Conservation (phyloP, 2,113 vertebrate species). For the Leptocoma aspasia region DNA sequence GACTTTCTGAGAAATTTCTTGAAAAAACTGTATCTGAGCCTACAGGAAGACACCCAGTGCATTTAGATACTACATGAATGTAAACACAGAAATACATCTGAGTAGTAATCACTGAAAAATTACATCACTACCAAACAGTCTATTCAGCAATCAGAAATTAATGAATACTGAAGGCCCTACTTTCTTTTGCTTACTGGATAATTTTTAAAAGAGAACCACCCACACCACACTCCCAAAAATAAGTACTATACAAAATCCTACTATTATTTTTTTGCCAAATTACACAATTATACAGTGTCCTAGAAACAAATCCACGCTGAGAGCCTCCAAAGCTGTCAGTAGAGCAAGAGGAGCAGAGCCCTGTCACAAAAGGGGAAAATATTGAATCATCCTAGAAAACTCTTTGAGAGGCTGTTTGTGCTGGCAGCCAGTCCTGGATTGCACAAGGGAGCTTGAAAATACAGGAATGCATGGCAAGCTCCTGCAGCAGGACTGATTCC, state of each 20-base stretch:
- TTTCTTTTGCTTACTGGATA: neutral
- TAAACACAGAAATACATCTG: neutral
- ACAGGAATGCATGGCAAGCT: neutral
- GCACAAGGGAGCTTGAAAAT: neutral
- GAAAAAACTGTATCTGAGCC: neutral
- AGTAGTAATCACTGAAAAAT: neutral
- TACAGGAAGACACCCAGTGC: neutral
- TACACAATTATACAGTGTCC: neutral
- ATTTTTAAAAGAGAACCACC: neutral
- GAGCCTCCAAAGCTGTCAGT: neutral
- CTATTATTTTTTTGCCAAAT: neutral
- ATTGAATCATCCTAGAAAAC: neutral
- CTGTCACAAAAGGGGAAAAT: neutral
- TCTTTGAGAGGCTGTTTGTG: neutral
- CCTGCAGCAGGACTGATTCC: neutral
- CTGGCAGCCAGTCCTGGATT: neutral
- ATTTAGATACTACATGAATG: neutral
- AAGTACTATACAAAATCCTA: neutral
- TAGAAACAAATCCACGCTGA: neutral
- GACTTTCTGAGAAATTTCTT: neutral
- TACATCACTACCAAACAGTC: neutral
- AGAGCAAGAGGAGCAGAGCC: neutral
- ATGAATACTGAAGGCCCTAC: neutral
- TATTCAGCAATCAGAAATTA: neutral
- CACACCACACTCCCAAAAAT: neutral